Evolutionary conservation across 1,140 invertebrate genomes (phyloP).

Genomic region (Heliothis subflexa): DNA sequence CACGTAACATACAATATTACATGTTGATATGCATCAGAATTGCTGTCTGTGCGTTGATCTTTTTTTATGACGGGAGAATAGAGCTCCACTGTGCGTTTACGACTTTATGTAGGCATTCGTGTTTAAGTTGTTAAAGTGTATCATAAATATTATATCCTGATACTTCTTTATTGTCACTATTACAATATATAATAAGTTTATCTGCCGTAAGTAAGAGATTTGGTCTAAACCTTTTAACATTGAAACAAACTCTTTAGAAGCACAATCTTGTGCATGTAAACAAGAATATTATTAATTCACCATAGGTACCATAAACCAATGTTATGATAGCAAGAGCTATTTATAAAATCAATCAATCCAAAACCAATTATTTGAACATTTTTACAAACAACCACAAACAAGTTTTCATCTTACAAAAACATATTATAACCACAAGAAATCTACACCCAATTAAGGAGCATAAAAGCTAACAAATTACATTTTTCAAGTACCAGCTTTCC

Average conservation of each 20-base stretch:
- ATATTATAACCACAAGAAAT: background rate
- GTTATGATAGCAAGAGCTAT: no score
- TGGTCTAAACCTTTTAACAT: no score
- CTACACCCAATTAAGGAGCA: slow-evolving; percentile 4
- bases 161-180: slow-evolving; percentile 15
- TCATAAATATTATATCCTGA: slow-evolving; percentile 13
- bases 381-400: background rate
- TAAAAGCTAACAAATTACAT: slow-evolving; percentile 17
- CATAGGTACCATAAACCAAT: no score
- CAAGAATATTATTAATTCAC: no score
- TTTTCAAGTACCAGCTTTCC: slow-evolving; percentile 17
- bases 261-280: no score
- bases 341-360: no score
- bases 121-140: slow-evolving; percentile 25
- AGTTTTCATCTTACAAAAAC: background rate
- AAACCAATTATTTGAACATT: background rate
- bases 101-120: slow-evolving; percentile 21
- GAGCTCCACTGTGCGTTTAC: slow-evolving; percentile 25
- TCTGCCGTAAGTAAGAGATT: slow-evolving; percentile 12
- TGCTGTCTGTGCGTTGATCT: slow-evolving; percentile 33
- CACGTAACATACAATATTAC: slow-evolving; percentile 17
- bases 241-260: no score
- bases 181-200: background rate
- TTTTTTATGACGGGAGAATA: slow-evolving; percentile 32
- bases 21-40: slow-evolving; percentile 29